phyloP scores from a whole-genome alignment of 2,797 vertebrate species.

The Coendou prehensilis region DNA sequence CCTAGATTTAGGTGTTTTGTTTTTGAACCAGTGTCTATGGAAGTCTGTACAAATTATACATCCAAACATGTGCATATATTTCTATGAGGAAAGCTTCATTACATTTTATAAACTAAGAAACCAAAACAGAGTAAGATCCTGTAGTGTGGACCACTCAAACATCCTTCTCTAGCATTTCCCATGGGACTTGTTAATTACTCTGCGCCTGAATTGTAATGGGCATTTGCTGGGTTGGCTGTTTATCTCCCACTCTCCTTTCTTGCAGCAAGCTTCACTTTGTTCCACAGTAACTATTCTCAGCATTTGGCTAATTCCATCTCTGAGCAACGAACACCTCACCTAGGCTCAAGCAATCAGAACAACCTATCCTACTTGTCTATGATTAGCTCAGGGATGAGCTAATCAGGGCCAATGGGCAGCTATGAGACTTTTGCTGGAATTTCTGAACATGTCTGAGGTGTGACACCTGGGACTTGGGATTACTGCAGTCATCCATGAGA shows the following conservation, averaged over 20 bases:
- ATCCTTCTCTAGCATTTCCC: slow-evolving; percentile 17
- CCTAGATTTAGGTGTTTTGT: neutral
- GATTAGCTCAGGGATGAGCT: neutral
- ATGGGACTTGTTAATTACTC: neutral
- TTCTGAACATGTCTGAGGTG: neutral
- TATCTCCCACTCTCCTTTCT: neutral
- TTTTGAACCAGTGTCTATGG: neutral
- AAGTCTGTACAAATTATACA: slow-evolving; percentile 18
- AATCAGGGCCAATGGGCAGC: neutral
- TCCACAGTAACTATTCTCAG: neutral
- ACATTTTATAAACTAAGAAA: slow-evolving; percentile 6
- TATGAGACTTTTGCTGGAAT: neutral
- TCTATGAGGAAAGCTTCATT: slow-evolving; percentile 34
- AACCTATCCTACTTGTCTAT: neutral
- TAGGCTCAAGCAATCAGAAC: neutral
- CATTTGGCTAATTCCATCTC: neutral
- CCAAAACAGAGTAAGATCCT: neutral
- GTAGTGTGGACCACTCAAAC: neutral
- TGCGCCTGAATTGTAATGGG: neutral
- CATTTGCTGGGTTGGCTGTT: neutral
- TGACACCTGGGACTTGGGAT: neutral
- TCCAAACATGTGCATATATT: neutral
- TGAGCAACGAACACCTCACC: neutral
- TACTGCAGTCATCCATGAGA: neutral
- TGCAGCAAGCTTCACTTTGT: neutral